phyloP scores from a whole-genome alignment of 2,797 vertebrate species.

The Tenualosa ilisha region DNA sequence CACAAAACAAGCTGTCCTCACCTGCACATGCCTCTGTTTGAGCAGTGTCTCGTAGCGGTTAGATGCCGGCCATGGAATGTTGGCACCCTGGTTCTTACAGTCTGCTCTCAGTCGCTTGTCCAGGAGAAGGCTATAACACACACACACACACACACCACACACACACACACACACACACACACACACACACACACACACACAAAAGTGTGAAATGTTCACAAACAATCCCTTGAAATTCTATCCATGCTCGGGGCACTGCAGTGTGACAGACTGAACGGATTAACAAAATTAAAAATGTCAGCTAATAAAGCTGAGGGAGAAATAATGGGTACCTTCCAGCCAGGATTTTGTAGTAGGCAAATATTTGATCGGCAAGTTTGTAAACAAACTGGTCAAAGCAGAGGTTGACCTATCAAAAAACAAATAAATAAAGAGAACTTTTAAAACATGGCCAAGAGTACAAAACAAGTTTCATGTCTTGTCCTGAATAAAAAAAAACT shows the following conservation, averaged over 20 bases:
- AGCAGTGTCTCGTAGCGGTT: conserved; percentile 95
- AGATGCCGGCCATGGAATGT: conserved; percentile 85
- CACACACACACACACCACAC: background rate
- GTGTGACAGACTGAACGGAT: conserved; percentile 7
- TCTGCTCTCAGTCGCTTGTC: conserved; percentile 92
- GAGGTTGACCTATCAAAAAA: conserved; percentile 84
- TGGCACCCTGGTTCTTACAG: conserved; percentile 93
- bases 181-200: conserved; percentile 1
- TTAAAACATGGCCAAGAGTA: background rate
- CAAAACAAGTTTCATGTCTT: background rate
- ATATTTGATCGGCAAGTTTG: conserved; percentile 97
- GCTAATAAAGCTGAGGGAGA: background rate
- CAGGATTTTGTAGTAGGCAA: conserved; percentile 95
- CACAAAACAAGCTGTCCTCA: conserved; percentile 56
- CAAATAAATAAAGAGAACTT: background rate
- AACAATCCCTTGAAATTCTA: background rate
- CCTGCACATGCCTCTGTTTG: conserved; percentile 96
- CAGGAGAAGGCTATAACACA: conserved; percentile 81
- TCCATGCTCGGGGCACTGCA: background rate
- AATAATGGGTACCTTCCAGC: conserved; percentile 85
- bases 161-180: conserved; percentile 2
- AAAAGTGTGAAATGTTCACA: background rate
- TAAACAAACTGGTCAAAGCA: conserved; percentile 99
- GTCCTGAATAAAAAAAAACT: background rate
- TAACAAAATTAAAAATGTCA: background rate